These are phyloP conservation scores for Ochotona curzoniae DNA, from an alignment of 2,113 vertebrate species.

Conservation along the genomic window DNA sequence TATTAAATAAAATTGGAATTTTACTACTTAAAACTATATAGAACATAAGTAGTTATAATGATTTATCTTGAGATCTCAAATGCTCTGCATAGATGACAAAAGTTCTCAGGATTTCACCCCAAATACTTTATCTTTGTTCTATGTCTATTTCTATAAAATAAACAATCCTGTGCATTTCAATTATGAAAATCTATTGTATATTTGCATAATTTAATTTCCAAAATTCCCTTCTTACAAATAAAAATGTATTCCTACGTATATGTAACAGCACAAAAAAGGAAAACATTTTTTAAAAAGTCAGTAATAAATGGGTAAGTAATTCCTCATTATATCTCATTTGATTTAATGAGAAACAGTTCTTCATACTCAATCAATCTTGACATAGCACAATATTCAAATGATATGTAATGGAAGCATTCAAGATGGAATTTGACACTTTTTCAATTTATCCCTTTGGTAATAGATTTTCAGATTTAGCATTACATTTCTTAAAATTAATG, in stretches of 20 bases:
- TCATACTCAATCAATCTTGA: slow-evolving; percentile 41
- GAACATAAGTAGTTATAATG: neutral
- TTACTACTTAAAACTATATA: neutral
- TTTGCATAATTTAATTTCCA: neutral
- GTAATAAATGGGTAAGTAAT: neutral
- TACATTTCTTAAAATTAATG: slow-evolving; percentile 55
- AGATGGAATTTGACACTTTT: neutral
- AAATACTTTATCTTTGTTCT: neutral
- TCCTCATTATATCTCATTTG: slow-evolving; percentile 42
- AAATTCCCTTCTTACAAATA: neutral
- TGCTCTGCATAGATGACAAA: neutral
- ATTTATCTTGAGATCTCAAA: neutral
- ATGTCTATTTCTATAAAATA: neutral
- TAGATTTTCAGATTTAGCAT: slow-evolving; percentile 50
- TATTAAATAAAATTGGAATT: neutral
- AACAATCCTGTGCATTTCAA: neutral
- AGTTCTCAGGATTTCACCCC: neutral
- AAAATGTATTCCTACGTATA: neutral
- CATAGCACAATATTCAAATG: slow-evolving; percentile 37
- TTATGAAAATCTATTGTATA: neutral
- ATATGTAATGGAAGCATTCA: slow-evolving; percentile 13
- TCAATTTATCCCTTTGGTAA: slow-evolving; percentile 37
- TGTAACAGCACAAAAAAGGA: neutral
- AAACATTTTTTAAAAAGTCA: neutral
- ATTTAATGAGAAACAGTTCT: slow-evolving; percentile 49